Conservation (phyloP, 2,888 invertebrate species). For the Euphydryas editha region DNA sequence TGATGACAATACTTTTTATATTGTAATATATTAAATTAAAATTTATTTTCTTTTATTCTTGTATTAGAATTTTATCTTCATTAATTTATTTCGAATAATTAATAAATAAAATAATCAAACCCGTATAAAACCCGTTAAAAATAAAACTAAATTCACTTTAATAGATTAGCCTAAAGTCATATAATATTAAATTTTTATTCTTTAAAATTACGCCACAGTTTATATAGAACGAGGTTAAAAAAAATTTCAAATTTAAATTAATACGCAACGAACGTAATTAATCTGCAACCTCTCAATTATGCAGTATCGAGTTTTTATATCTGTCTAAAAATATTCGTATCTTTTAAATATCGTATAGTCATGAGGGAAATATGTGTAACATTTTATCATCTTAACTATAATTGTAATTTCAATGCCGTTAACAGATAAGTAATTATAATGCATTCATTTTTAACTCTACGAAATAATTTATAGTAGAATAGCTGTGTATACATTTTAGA, state of each 20-base stretch:
- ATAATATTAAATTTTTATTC: not conserved
- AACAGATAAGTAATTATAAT: no score
- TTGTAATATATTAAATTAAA: not conserved
- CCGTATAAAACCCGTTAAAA: not conserved
- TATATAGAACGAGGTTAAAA: constrained; percentile 2
- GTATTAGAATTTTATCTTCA: no score
- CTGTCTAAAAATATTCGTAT: constrained; percentile 12
- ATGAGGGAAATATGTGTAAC: no score
- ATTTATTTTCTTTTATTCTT: not conserved
- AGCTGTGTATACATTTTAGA: no score
- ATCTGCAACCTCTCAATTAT: constrained; percentile 36
- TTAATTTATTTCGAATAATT: no score
- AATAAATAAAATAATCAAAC: not conserved
- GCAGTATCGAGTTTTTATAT: constrained; percentile 31
- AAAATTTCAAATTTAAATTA: constrained; percentile 22
- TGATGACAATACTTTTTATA: not conserved
- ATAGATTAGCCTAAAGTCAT: no score
- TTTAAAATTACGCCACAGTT: not conserved
- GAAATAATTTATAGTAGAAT: no score
- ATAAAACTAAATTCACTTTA: no score
- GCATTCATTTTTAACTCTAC: no score
- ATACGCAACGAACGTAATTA: constrained; percentile 24
- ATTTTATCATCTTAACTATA: no score
- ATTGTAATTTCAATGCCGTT: no score
- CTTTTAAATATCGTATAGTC: not conserved